Conservation (phyloP, 1,140 invertebrate species). For the Coptotermes formosanus region DNA sequence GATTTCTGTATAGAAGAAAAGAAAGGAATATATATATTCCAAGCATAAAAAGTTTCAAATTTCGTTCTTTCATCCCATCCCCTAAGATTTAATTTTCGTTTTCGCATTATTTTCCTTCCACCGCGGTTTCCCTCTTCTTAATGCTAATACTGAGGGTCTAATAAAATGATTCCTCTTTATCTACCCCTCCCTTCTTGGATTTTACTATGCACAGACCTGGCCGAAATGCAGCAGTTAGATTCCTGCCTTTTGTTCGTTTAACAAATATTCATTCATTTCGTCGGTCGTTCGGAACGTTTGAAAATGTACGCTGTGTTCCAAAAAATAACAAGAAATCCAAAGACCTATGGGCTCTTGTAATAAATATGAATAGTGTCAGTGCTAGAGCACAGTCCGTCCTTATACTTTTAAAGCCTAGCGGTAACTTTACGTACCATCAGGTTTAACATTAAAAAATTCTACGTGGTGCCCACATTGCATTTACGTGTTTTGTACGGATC, state of each 20-base stretch:
- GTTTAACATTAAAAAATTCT: too few relatives aligned
- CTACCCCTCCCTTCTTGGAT: neutral
- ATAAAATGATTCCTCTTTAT: constrained; percentile 6
- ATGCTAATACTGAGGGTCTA: neutral
- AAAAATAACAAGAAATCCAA: neutral
- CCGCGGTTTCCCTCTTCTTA: constrained; percentile 15
- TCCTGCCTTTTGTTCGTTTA: constrained; percentile 23
- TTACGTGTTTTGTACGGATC: too few relatives aligned
- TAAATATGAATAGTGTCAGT: too few relatives aligned
- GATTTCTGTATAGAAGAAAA: neutral
- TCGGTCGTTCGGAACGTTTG: neutral
- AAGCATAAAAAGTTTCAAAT: constrained; percentile 29
- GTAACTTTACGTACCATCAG: too few relatives aligned
- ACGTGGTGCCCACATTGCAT: too few relatives aligned
- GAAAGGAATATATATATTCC: neutral
- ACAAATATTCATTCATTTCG: constrained; percentile 21
- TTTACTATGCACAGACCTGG: neutral
- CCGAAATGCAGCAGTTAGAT: constrained; percentile 16
- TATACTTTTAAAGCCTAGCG: too few relatives aligned
- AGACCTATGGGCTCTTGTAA: too few relatives aligned
- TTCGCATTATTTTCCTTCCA: constrained; percentile 21
- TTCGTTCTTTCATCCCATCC: constrained; percentile 22
- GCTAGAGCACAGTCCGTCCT: too few relatives aligned
- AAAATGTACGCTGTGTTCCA: neutral
- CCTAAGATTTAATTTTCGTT: constrained; percentile 32